Evolutionary conservation across 1,140 invertebrate species (phyloP).

Genomic region (Prorops nasuta): DNA sequence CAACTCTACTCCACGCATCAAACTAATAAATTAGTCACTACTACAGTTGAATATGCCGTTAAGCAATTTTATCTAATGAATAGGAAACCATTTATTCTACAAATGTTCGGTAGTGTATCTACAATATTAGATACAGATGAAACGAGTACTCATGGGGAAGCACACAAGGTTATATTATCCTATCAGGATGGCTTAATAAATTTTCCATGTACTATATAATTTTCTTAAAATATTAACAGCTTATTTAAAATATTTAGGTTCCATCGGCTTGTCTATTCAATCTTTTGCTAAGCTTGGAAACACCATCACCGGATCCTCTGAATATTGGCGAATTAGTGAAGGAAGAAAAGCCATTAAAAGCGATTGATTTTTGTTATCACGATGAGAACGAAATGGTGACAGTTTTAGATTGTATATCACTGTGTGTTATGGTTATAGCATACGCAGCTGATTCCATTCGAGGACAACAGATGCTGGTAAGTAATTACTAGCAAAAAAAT

Average conservation of each 20-base stretch:
- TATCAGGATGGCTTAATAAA: too few relatives aligned
- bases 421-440: constrained; percentile 96
- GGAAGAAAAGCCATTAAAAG: constrained; percentile 93
- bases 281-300: constrained; percentile 87
- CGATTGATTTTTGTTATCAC: constrained; percentile 96
- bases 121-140: constrained; percentile 94
- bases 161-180: constrained; percentile 73
- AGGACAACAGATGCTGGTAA: constrained; percentile 95
- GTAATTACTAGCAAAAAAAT: constrained; percentile 16
- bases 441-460: constrained; percentile 94
- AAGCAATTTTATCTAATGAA: constrained; percentile 99
- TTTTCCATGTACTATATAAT: too few relatives aligned
- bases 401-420: constrained; percentile 88
- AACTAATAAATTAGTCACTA: constrained; percentile 91
- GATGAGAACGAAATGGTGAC: constrained; percentile 94
- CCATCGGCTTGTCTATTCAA: constrained; percentile 89
- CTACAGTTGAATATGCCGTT: constrained; percentile 95
- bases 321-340: constrained; percentile 95
- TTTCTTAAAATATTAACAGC: too few relatives aligned
- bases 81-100: constrained; percentile 95
- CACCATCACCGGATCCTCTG: constrained; percentile 88
- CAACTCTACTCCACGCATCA: constrained; percentile 97
- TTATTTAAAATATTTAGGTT: constrained; percentile 65
- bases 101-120: constrained; percentile 98
- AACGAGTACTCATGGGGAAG: constrained; percentile 80